Base-by-base conservation (phyloP, 2,797 vertebrate species). In the Acrocephalus scirpaceus region DNA sequence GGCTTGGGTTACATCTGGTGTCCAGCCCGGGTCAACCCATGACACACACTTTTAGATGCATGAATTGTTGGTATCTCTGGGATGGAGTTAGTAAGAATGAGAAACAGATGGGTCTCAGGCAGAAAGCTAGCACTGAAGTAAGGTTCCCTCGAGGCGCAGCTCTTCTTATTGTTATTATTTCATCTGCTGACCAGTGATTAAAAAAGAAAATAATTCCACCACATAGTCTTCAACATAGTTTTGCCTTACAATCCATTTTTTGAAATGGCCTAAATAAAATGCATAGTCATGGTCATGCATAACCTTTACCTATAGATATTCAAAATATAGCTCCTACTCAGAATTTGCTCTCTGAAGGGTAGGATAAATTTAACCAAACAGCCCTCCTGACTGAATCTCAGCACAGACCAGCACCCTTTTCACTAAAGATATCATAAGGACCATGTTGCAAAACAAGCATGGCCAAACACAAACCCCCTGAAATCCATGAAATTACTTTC, bases 401-500 rank as follows among this genome's bases (percentile, higher is more conserved):
- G 57, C 48, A 80, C 32, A 65, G 42, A 83, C 32, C 51, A 78
- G 40, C n/a, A 86, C 51, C 26, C 7, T 0, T 69, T 91, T 71
- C 47, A 62, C 66, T 65, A 51, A 70, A 79, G 57, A 7, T 89
- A 65, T 30, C 42, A 13, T 71, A 85, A 85, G 18, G 30, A 74
- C 29, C 30, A 11, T 7, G 22, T 27, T 69, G 27, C 51, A 94
- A 65, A 71, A 51, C 71, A 91, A 86, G 60, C 25, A 58, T 14
- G 54, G n/a, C 47, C 81, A 85, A 83, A 85, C 2, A 16, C 5
- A 23, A 74, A 75, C 81, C 76, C 81, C 76, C 78, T 65, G 75
- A 58, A 72, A 87, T 75, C 91, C 89, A 94, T 90, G 47, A 89
- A 93, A 91, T 73, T 44, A 72, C 89, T 93, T 96, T 73, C 47